Base-by-base conservation (phyloP, 1,140 invertebrate genomes). In the Drosophila guanche region DNA sequence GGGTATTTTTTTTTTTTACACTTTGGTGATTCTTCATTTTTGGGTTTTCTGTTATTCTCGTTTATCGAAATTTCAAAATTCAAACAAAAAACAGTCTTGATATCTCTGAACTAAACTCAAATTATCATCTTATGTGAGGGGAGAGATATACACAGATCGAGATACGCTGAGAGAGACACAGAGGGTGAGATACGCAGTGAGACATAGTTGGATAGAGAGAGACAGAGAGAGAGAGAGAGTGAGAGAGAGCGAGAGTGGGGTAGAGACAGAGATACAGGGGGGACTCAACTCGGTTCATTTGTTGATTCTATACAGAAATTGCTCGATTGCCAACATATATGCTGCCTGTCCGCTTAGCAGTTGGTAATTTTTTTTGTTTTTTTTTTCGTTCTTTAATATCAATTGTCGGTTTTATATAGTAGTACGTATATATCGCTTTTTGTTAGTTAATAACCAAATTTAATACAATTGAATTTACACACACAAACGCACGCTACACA, bases 291-390 rank as follows among this genome's bases (percentile, higher is more conserved):
- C 29, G 29, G 29, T 8, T 33, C 23, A 41, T 58, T 53, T 56
- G 61, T 58, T 70, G 51, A 48, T 80, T 70, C 63, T 81, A 88
- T 59, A 66, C 66, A 81, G 73, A 79, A 90, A 85, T 90, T 91
- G 90, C 90, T 91, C 90, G 90, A 91, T 91, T 91, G 90, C 90
- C 90, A 91, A 90, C 90, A 91, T 91, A 91, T 91, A 91, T 91
- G 90, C 90, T 91, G 90, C 89, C 90, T 90, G 83, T 88, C 75
- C 75, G 65, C 50, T 80, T 58, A 33, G 69, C 78, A 79, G 58
- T 85, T 75, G 66, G 43, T 69, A 60, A 45, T 68, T 57, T 52
- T 12, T 50, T 29, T 55, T 2, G 56, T 46, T 59, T 40, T 47
- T 48, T 46, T 68, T 43, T 50, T 37, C 0, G 8, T 33, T 33